A percentile compares a stretch with the other conserved stretches of the same genome.
Evolutionary conservation across 1,140 invertebrate genomes (phyloP).

Genomic region (Eubasilissa regina): DNA sequence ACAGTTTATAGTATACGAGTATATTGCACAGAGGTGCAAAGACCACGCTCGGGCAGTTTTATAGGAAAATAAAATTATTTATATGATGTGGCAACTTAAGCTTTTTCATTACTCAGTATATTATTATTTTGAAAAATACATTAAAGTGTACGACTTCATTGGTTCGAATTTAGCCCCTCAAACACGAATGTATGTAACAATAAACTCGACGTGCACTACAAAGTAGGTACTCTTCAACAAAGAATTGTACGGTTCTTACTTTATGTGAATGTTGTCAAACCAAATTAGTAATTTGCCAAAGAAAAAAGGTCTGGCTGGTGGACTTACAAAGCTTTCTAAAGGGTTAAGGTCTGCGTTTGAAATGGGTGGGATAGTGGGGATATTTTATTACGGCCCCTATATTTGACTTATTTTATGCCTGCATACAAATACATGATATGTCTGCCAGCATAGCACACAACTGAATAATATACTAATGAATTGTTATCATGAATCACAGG

Average conservation of each 20-base stretch:
- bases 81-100: no score
- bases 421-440: slow-evolving; percentile 15
- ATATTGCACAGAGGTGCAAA: neutral
- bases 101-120: no score
- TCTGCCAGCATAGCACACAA: slow-evolving; percentile 19
- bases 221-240: no score
- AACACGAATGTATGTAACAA: no score
- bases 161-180: no score
- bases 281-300: slow-evolving; percentile 1
- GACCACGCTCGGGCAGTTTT: neutral
- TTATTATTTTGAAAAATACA: no score
- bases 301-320: neutral
- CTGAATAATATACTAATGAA: neutral
- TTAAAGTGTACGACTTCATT: no score
- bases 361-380: slow-evolving; percentile 1
- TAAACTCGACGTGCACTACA: no score
- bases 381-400: slow-evolving; percentile 41
- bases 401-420: neutral
- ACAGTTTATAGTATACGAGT: neutral
- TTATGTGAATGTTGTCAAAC: neutral
- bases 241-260: no score
- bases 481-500: slow-evolving; percentile 5
- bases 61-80: no score
- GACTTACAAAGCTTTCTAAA: neutral
- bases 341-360: slow-evolving; percentile 26